A percentile compares a stretch with the other conserved stretches of the same genome.
phyloP scores from a whole-genome alignment of 2,888 invertebrate species.

The Andrena minutula region DNA sequence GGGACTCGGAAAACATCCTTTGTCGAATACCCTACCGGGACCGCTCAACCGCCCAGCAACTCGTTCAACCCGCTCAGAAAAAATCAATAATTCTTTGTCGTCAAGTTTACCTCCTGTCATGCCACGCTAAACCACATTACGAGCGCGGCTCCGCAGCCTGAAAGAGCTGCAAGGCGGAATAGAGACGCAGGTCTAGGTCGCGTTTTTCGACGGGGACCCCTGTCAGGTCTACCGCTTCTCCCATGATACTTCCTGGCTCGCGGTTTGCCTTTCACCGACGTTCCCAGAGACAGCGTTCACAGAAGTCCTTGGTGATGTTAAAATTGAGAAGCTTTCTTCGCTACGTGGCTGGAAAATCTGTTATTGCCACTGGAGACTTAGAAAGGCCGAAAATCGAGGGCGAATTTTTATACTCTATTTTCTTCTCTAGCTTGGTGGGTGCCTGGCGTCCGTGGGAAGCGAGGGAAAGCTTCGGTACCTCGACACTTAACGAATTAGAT shows the following conservation, averaged over 20 bases:
- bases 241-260: background rate
- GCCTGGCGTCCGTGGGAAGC: too few relatives aligned
- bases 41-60: constrained; percentile 83
- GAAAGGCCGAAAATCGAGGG: too few relatives aligned
- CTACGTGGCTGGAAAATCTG: too few relatives aligned
- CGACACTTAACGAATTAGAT: constrained; percentile 58
- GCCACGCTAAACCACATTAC: constrained; percentile 81
- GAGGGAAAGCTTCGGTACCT: too few relatives aligned
- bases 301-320: too few relatives aligned
- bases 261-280: background rate
- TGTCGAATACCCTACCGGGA: constrained; percentile 84
- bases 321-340: too few relatives aligned
- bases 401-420: too few relatives aligned
- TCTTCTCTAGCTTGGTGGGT: too few relatives aligned
- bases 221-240: background rate
- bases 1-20: constrained; percentile 85
- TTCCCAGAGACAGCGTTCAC: too few relatives aligned
- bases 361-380: too few relatives aligned
- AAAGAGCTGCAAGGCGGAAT: constrained; percentile 68
- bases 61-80: constrained; percentile 82
- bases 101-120: constrained; percentile 83
- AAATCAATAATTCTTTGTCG: constrained; percentile 85
- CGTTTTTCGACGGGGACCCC: constrained; percentile 27
- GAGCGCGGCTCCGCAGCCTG: constrained; percentile 63
- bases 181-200: constrained; percentile 58